Conservation (phyloP, 2,113 vertebrate genomes). For the Scophthalmus maximus region DNA sequence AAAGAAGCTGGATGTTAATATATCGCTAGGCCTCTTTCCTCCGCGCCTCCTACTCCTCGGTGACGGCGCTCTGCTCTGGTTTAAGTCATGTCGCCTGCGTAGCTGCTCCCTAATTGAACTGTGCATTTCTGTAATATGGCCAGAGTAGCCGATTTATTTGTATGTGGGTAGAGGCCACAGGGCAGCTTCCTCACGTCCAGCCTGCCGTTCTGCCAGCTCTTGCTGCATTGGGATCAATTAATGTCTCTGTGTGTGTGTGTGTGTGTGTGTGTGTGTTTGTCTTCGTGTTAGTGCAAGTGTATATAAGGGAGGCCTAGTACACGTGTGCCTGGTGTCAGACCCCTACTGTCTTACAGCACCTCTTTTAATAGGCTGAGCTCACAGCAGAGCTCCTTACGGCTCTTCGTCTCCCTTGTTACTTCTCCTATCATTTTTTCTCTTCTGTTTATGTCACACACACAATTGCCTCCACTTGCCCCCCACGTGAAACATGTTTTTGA, state of each 20-base stretch:
- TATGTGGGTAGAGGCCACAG: slow-evolving; percentile 64
- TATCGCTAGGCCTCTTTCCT: slow-evolving; percentile 17
- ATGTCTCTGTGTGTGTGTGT: slow-evolving; percentile 40
- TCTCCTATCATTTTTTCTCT: neutral
- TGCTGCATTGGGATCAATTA: slow-evolving; percentile 78
- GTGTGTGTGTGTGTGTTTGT: slow-evolving; percentile 22
- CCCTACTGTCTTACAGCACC: slow-evolving; percentile 45
- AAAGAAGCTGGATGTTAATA: slow-evolving; percentile 21
- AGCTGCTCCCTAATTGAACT: slow-evolving; percentile 56
- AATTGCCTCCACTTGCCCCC: neutral
- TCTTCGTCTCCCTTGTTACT: slow-evolving; percentile 33
- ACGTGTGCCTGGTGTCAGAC: slow-evolving; percentile 28
- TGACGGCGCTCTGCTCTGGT: slow-evolving; percentile 26
- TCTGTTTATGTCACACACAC: slow-evolving; percentile 16
- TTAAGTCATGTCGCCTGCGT: slow-evolving; percentile 31
- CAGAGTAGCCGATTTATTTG: slow-evolving; percentile 62
- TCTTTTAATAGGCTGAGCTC: slow-evolving; percentile 64
- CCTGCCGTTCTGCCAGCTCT: slow-evolving; percentile 52
- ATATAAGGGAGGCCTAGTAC: slow-evolving; percentile 38
- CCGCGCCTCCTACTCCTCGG: neutral
- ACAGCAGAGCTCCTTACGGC: slow-evolving; percentile 48
- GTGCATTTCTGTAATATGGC: slow-evolving; percentile 45
- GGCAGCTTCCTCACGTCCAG: slow-evolving; percentile 53
- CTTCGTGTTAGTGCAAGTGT: slow-evolving; percentile 11
- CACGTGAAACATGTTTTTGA: slow-evolving; percentile 26